phyloP scores from a whole-genome alignment of 2,113 vertebrate species.

The Dromiciops gliroides region DNA sequence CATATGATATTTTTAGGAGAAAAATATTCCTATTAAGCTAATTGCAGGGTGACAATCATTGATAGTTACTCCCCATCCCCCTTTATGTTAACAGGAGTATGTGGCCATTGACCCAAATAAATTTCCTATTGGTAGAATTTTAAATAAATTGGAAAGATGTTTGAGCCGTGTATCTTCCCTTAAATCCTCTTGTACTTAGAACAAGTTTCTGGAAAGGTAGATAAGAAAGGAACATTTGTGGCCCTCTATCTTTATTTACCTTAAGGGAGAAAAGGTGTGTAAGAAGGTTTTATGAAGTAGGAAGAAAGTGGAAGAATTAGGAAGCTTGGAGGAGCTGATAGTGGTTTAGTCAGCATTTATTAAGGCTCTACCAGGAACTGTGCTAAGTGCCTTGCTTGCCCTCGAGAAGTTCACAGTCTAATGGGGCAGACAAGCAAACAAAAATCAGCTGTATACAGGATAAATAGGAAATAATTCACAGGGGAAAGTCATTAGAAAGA shows the following conservation, averaged over 20 bases:
- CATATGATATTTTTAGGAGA: constrained; percentile 44
- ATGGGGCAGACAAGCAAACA: neutral
- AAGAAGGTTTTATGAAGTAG: constrained; percentile 1
- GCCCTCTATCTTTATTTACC: constrained; percentile 40
- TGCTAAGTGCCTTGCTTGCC: neutral
- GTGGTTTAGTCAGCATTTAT: neutral
- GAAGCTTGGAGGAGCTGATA: neutral
- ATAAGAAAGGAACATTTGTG: constrained; percentile 1
- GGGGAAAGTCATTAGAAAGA: neutral
- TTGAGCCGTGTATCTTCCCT: neutral
- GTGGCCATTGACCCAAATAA: constrained; percentile 36
- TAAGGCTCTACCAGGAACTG: too few species aligned
- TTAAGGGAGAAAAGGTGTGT: neutral
- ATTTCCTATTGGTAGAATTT: constrained; percentile 26
- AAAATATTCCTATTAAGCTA: constrained; percentile 48
- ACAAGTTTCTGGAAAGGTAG: neutral
- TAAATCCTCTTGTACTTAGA: constrained; percentile 22
- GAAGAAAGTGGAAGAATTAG: neutral
- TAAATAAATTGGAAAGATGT: constrained; percentile 11
- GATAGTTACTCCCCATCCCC: neutral
- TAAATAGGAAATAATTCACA: neutral
- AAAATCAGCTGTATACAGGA: neutral
- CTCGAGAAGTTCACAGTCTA: neutral
- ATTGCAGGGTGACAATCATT: constrained; percentile 6
- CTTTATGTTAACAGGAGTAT: constrained; percentile 46